Evolutionary conservation across 2,888 invertebrate genomes (phyloP).

Genomic region (Chesias legatella): DNA sequence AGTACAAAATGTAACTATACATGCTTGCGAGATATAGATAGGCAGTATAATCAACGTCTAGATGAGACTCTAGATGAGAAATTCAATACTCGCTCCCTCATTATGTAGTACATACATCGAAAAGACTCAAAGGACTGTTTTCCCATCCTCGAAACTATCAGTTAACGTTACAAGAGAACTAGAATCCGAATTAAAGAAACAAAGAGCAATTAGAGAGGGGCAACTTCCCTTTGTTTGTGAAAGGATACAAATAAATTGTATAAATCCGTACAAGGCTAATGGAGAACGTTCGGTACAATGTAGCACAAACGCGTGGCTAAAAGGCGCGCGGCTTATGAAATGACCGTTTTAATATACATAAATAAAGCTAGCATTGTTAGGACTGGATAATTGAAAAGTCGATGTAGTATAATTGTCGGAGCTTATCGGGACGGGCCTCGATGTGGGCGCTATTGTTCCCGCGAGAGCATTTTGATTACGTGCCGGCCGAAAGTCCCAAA

Average conservation of each 20-base stretch:
- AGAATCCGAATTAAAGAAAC: slow-evolving; percentile 32
- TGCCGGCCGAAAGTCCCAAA: slow-evolving; percentile 63
- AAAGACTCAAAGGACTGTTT: slow-evolving; percentile 23
- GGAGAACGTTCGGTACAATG: slow-evolving; percentile 41
- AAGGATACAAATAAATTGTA: slow-evolving; percentile 33
- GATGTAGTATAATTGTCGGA: slow-evolving; percentile 80
- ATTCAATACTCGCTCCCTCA: slow-evolving; percentile 4
- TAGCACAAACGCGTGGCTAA: slow-evolving; percentile 50
- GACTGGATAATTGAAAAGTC: slow-evolving; percentile 79
- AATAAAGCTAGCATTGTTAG: slow-evolving; percentile 76
- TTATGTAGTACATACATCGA: slow-evolving; percentile 16
- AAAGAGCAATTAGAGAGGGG: slow-evolving; percentile 30
- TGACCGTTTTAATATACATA: slow-evolving; percentile 77
- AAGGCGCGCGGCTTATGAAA: slow-evolving; percentile 58
- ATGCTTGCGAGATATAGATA: no score
- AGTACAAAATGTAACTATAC: no score
- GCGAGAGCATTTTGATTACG: slow-evolving; percentile 77
- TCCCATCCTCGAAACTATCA: slow-evolving; percentile 22
- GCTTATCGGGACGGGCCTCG: slow-evolving; percentile 74
- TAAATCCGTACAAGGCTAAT: slow-evolving; percentile 38
- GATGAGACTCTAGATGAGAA: neutral
- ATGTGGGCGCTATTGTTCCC: slow-evolving; percentile 80
- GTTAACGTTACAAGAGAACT: slow-evolving; percentile 27
- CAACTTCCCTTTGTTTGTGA: slow-evolving; percentile 29
- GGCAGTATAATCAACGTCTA: no score